phyloP scores from a whole-genome alignment of 2,113 vertebrate species.

The Saguinus imperator region DNA sequence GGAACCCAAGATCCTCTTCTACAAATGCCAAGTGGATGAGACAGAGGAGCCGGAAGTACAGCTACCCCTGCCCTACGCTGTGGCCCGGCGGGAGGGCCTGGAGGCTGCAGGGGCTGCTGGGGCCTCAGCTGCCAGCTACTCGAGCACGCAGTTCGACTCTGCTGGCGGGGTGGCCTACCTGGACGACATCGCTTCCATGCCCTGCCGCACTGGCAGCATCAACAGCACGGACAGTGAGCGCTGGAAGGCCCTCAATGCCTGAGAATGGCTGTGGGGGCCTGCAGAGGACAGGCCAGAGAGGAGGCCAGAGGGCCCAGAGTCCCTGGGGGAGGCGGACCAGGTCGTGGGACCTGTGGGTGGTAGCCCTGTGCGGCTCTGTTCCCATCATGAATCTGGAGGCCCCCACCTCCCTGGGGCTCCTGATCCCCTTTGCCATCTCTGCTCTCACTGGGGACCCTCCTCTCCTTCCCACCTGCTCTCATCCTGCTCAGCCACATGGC shows the following conservation, averaged over 20 bases:
- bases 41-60: slow-evolving; percentile 94
- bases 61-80: slow-evolving; percentile 92
- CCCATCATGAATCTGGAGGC: background rate
- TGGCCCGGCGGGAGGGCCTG: slow-evolving; percentile 89
- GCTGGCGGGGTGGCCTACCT: slow-evolving; percentile 86
- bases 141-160: slow-evolving; percentile 95
- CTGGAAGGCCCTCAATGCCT: slow-evolving; percentile 94
- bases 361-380: background rate
- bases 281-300: background rate
- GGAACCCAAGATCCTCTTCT: slow-evolving; percentile 99
- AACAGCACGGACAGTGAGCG: slow-evolving; percentile 95
- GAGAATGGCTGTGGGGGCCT: slow-evolving; percentile 13
- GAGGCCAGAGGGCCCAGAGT: background rate
- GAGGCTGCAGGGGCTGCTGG: slow-evolving; percentile 88
- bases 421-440: background rate
- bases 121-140: slow-evolving; percentile 86
- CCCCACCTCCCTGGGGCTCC: background rate
- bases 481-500: accelerated
- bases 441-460: background rate
- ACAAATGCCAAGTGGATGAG: slow-evolving; percentile 98
- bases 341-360: background rate
- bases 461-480: background rate
- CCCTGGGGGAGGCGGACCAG: accelerated
- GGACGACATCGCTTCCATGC: slow-evolving; percentile 94
- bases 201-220: slow-evolving; percentile 90